Evolutionary conservation across 2,797 vertebrate species (phyloP).

Genomic region (Glyptemys insculpta): DNA sequence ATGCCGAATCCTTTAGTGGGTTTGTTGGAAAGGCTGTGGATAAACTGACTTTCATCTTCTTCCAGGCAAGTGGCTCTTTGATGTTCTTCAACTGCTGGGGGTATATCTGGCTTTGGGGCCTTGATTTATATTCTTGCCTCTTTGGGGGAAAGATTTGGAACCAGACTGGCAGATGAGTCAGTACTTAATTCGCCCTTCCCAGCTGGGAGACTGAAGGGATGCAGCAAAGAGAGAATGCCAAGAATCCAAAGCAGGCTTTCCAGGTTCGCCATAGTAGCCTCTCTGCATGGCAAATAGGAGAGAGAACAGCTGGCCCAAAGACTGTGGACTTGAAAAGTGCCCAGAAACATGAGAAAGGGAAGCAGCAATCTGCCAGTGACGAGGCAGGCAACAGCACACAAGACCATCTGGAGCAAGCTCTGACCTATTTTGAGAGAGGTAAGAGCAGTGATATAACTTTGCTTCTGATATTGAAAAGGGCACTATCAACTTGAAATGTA

Average conservation of each 20-base stretch:
- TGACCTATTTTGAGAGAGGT: conserved; percentile 77
- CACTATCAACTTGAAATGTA: neutral
- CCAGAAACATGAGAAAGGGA: neutral
- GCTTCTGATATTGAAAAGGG: neutral
- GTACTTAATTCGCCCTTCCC: conserved; percentile 38
- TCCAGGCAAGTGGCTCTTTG: neutral
- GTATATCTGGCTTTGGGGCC: neutral
- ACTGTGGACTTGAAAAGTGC: neutral
- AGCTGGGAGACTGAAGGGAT: conserved; percentile 60
- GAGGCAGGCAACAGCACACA: neutral
- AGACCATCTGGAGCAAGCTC: conserved; percentile 45
- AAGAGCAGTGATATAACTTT: neutral
- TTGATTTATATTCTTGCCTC: neutral
- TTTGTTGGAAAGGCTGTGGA: neutral
- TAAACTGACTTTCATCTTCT: neutral
- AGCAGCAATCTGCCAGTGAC: neutral
- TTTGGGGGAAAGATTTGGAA: neutral
- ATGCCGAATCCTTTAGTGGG: neutral
- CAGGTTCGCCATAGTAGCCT: neutral
- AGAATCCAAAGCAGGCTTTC: conserved; percentile 1
- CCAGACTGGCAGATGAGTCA: conserved; percentile 12
- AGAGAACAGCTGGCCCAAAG: neutral
- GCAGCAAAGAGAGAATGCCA: neutral
- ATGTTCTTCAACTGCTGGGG: neutral
- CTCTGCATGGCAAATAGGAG: conserved; percentile 41